Evolutionary conservation across 2,888 invertebrate genomes (phyloP).

Genomic region (Adelphocoris suturalis): DNA sequence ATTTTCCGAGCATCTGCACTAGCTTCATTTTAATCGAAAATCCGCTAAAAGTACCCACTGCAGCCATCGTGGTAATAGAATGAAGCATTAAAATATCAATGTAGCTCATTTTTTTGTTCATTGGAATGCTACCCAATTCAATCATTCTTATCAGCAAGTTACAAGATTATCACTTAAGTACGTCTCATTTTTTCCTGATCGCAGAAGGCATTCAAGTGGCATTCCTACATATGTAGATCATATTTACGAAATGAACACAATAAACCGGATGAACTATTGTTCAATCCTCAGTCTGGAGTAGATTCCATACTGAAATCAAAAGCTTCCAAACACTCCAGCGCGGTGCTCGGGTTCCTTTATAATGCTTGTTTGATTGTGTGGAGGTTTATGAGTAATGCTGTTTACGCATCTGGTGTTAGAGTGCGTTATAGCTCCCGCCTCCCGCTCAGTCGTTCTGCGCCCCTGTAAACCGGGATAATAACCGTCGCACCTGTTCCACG

Average conservation of each 20-base stretch:
- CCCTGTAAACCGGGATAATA: conserved; percentile 69
- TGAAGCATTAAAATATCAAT: no score
- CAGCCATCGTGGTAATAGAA: no score
- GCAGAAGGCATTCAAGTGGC: no score
- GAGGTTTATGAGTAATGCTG: conserved; percentile 67
- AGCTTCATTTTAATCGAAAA: no score
- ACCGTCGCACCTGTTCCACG: conserved; percentile 69
- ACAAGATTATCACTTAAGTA: no score
- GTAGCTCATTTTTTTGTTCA: no score
- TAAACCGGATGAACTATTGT: background rate
- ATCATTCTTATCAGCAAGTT: no score
- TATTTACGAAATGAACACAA: background rate
- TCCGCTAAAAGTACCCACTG: no score
- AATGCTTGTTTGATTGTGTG: conserved; percentile 65
- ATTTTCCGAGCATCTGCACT: no score
- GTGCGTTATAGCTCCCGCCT: conserved; percentile 62
- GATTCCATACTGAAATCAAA: background rate
- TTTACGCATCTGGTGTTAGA: conserved; percentile 68
- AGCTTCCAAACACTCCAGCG: conserved; percentile 20
- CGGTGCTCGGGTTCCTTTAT: conserved; percentile 18
- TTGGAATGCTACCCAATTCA: no score
- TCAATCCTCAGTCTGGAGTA: background rate
- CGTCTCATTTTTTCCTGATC: no score
- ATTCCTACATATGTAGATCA: background rate
- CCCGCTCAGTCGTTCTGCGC: conserved; percentile 24